Conservation (phyloP, 2,797 vertebrate species). For the Hafferia zeledoni region DNA sequence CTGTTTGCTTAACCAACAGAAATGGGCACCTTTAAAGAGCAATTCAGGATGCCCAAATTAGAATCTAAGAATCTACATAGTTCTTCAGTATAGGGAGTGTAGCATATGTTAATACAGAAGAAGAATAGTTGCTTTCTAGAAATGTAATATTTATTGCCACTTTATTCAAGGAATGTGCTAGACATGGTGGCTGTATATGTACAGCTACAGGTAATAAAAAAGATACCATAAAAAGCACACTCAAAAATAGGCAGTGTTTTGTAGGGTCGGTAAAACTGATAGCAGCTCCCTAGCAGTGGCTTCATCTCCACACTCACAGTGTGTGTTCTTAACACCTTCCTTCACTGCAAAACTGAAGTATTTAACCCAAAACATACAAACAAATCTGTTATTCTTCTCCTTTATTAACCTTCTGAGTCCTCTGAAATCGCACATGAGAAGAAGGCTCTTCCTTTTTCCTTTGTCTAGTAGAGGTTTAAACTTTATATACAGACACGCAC, state of each 20-base stretch:
- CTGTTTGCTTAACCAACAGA: background rate
- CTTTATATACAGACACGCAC: background rate
- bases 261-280: background rate
- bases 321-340: slow-evolving; percentile 62
- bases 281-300: slow-evolving; percentile 35
- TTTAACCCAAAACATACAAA: slow-evolving; percentile 64
- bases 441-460: background rate
- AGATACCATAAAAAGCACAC: background rate
- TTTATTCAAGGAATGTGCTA: background rate
- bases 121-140: background rate
- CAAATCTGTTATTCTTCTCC: slow-evolving; percentile 63
- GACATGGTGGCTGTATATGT: background rate
- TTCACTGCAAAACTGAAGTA: slow-evolving; percentile 53
- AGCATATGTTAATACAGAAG: background rate
- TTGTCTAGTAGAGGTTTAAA: background rate
- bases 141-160: background rate
- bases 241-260: background rate
- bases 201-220: background rate
- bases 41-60: background rate
- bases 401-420: slow-evolving; percentile 36
- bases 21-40: background rate
- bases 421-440: background rate
- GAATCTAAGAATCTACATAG: background rate
- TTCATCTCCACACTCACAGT: slow-evolving; percentile 1
- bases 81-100: background rate